Conservation (phyloP, 2,797 vertebrate species). For the Masticophis lateralis region DNA sequence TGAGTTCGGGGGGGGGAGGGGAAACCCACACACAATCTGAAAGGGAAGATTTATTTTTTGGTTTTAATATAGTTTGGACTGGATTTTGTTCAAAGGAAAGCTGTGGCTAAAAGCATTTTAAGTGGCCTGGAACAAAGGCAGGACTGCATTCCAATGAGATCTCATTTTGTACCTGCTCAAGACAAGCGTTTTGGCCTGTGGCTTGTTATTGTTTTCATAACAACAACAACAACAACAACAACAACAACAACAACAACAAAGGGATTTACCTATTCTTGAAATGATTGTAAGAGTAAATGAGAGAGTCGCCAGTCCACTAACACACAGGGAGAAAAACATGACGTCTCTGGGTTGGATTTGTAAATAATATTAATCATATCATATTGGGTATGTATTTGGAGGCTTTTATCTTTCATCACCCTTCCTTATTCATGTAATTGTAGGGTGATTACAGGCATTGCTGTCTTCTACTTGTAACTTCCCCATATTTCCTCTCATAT, state of each 20-base stretch:
- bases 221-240: neutral
- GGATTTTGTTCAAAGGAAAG: slow-evolving; percentile 71
- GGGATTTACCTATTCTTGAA: slow-evolving; percentile 38
- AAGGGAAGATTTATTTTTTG: slow-evolving; percentile 67
- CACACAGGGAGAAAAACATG: neutral
- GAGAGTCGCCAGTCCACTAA: slow-evolving; percentile 22
- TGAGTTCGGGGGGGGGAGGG: slow-evolving; percentile 44
- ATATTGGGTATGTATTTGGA: neutral
- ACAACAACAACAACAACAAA: neutral
- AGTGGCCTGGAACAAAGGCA: slow-evolving; percentile 66
- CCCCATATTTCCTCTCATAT: neutral
- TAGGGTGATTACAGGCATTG: neutral
- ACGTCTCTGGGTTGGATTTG: neutral
- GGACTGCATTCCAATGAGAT: slow-evolving; percentile 50
- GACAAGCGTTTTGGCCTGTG: slow-evolving; percentile 2
- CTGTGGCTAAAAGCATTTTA: slow-evolving; percentile 66
- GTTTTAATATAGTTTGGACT: slow-evolving; percentile 67
- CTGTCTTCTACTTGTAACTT: neutral
- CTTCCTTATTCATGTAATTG: neutral
- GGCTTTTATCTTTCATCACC: neutral
- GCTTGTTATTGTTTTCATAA: neutral
- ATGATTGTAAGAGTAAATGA: slow-evolving; percentile 37
- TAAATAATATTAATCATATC: neutral
- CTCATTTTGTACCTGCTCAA: slow-evolving; percentile 48
- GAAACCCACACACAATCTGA: slow-evolving; percentile 56